Evolutionary conservation across 53 echinoderm and acorn worm genomes (phyloP), one percentile per base, ranked within the genome.

Genomic region (Luidia sarsii): DNA sequence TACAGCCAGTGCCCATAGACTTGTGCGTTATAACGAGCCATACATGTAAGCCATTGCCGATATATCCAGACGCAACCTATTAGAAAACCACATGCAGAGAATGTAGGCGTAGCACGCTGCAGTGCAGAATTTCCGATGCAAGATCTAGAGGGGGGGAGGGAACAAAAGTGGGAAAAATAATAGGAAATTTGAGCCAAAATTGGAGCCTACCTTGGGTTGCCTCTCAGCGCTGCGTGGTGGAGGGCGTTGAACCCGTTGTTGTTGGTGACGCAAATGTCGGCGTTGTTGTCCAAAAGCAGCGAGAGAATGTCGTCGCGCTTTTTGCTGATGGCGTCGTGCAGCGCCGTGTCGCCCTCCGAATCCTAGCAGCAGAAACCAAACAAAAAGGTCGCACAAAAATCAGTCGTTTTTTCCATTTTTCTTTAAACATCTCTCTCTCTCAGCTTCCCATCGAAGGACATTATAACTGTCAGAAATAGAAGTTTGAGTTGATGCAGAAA

Each of bases 211-310:
- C 96, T 96, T 65, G 96, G 93, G 59, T 96, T 93, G 25, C 96
- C 96, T 23, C 91, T 74, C 9, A 96, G 90, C 2, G 92, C 92
- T 49, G 92, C 94, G 31, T 96, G 96, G 51, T 96, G 96, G 3
- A 96, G 74, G 21, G 96, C 96, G 29, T 96, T 92, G 88, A 93
- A 96, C 9, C 96, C 93, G 60, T 96, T 96, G 88, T 96, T 96
- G 74, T 97, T 97, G 49, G 97, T 93, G n/a, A 97, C 93, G 81
- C 97, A 97, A 48, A 97, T 97, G 82, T 97, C 97, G 8, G 97
- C 97, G 51, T 91, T 97, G 73, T 97, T 87, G 37, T 97, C 97
- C 68, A 97, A 71, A 1, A 97, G 85, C 22, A 97, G 93, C 3
- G 93, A 90, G 3, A 97, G 59, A 57, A 97, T 97, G 60, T 97